These are phyloP conservation scores for Labroides dimidiatus DNA, from an alignment of 2,797 vertebrate species.

Conservation along the genomic window DNA sequence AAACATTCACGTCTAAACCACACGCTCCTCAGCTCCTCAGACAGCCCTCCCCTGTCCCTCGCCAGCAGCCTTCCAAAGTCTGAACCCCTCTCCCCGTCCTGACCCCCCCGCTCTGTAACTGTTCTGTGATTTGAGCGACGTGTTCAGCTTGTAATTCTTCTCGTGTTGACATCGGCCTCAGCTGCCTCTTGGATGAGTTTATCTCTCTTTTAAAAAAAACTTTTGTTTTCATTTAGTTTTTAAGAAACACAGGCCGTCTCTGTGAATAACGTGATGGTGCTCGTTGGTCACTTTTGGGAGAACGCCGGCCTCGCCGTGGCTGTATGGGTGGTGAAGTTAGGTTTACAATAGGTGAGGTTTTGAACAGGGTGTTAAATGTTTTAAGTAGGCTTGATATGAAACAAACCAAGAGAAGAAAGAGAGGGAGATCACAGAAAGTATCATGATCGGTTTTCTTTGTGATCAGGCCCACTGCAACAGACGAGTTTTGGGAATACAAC, in stretches of 20 bases:
- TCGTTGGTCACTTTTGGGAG: slow-evolving; percentile 66
- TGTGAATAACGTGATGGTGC: slow-evolving; percentile 72
- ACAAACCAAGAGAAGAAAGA: slow-evolving; percentile 33
- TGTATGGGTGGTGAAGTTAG: slow-evolving; percentile 51
- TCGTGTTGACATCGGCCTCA: slow-evolving; percentile 87
- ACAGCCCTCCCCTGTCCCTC: slow-evolving; percentile 67
- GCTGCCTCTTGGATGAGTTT: slow-evolving; percentile 87
- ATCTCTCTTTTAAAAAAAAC: slow-evolving; percentile 68
- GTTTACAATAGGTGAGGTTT: slow-evolving; percentile 70
- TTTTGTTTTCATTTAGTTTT: slow-evolving; percentile 61
- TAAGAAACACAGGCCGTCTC: slow-evolving; percentile 75
- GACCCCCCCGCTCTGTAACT: slow-evolving; percentile 74
- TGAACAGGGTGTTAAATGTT: slow-evolving; percentile 72
- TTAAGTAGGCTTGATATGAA: slow-evolving; percentile 52
- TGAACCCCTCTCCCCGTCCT: slow-evolving; percentile 60
- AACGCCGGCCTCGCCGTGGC: slow-evolving; percentile 43
- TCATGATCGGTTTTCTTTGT: slow-evolving; percentile 39
- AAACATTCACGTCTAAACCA: slow-evolving; percentile 81
- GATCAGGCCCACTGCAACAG: slow-evolving; percentile 43
- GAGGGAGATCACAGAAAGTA: slow-evolving; percentile 24
- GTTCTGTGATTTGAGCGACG: slow-evolving; percentile 88
- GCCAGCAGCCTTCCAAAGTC: slow-evolving; percentile 78
- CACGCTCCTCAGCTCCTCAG: slow-evolving; percentile 74
- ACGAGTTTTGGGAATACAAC: slow-evolving; percentile 47
- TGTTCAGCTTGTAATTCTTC: slow-evolving; percentile 87